Base-by-base conservation (phyloP, 2,113 vertebrate genomes). In the Canis aureus region DNA sequence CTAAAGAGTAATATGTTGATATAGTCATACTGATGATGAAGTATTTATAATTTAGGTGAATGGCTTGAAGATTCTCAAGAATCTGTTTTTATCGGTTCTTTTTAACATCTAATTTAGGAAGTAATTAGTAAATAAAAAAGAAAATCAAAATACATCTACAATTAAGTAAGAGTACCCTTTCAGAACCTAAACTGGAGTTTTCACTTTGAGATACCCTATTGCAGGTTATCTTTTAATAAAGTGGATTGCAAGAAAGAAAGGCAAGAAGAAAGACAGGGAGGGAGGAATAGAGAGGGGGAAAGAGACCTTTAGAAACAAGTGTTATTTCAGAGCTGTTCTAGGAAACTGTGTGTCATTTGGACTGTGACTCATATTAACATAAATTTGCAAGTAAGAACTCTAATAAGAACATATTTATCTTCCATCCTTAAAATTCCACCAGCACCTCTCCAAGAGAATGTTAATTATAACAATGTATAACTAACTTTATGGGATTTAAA, bases 341-440 rank as follows among this genome's bases (percentile, higher is more conserved):
- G 79, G 69, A 94, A 96, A 89, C 9, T 35, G 8, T 82, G 22
- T 78, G 19, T 89, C 71, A 69, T 73, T 66, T 91, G 71, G 19
- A 78, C 23, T 78, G 27, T 73, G 38, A 89, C 51, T 94, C 23
- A 87, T 38, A 94, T 43, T 92, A 96, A 96, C 73, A 92, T 94
- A 85, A 93, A 86, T 89, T 98, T 88, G 8, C 32, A 89, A 93
- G 62, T 79, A 97, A 89, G 32, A 94, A 94, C 74, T 89, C 85
- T 67, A 95, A 91, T 93, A 92, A 69, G 62, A 89, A 92, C 5
- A 89, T 66, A 78, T 82, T 82, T 95, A 91, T 91, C 20, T 27
- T 95, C n/a, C 23, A 91, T 49, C 7, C 32, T 93, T 83, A 94
- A 96, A 94, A 89, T 83, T 79, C 55, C 19, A 82, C 20, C 2